These are phyloP conservation scores for Patella pellucida DNA, from an alignment of 2,888 invertebrate species.

Conservation along the genomic window DNA sequence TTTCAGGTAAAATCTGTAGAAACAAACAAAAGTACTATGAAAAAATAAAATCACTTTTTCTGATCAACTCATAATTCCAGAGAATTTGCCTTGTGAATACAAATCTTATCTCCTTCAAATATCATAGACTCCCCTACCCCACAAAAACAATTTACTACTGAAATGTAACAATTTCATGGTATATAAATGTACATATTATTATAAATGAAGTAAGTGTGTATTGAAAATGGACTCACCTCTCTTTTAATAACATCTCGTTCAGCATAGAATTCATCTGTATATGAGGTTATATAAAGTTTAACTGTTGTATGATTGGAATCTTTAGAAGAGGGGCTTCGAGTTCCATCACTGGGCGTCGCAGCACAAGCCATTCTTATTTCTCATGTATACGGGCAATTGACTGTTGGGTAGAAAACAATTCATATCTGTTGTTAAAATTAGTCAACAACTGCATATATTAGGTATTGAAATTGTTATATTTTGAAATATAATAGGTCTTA, in stretches of 20 bases:
- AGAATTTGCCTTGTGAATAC: too few relatives aligned
- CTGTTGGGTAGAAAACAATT: too few relatives aligned
- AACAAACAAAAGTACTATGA: not conserved
- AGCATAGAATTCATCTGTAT: slow-evolving; percentile 60
- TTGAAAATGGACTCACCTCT: slow-evolving; percentile 44
- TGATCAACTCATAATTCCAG: too few relatives aligned
- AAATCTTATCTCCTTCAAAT: not conserved
- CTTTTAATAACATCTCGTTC: slow-evolving; percentile 59
- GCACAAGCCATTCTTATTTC: slow-evolving; percentile 37
- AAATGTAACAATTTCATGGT: not conserved
- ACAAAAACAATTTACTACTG: too few relatives aligned
- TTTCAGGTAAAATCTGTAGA: slow-evolving; percentile 55
- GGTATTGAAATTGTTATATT: too few relatives aligned
- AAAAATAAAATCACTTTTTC: too few relatives aligned
- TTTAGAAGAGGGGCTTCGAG: slow-evolving; percentile 20
- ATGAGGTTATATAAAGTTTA: slow-evolving; percentile 58
- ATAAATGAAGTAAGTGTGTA: not conserved
- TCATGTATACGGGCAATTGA: too few relatives aligned
- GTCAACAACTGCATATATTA: too few relatives aligned
- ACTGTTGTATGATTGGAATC: slow-evolving; percentile 36
- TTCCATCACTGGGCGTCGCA: slow-evolving; percentile 22
- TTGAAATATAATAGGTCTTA: too few relatives aligned
- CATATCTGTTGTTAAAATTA: too few relatives aligned
- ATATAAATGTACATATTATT: not conserved
- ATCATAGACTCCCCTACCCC: not conserved